Evolutionary conservation across 2,113 vertebrate genomes (phyloP), one percentile per base, ranked within the genome.

Genomic region (Pseudonaja textilis): DNA sequence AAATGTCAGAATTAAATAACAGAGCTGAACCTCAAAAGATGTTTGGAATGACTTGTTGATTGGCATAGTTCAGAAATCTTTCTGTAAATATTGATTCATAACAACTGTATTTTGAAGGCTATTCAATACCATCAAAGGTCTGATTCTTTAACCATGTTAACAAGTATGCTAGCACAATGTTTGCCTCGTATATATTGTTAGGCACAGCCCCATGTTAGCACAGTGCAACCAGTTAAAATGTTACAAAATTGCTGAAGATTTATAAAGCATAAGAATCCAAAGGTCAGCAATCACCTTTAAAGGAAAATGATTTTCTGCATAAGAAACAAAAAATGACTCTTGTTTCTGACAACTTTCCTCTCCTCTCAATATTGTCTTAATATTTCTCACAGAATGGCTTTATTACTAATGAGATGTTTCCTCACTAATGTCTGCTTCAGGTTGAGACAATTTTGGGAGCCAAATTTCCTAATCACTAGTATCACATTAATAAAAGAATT

Each of bases 401-500:
- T 95, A 96, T 97, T 92, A 95, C 59, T 61, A 61, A 61, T 26
- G 96, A 95, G 96, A 91, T 97, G 95, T 91, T 94, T 96, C 95
- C 3, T 54, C 95, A 69, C 14, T 34, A 69, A 94, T 96, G 96
- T 95, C 97, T 97, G 94, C 95, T 96, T 81, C 92, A 94, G 94
- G 96, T 96, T 94, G 95, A 97, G 97, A 96, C 94, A 97, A 97
- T 93, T 95, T 97, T 96, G 94, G 95, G 90, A 96, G 95, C 91
- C 95, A 94, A 61, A 90, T 94, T 96, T 97, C 94, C 95, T 97
- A 85, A 94, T 96, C 97, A 96, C 96, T 95, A 93, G 96, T 96
- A 96, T 97, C 96, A 95, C 96, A 97, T 97, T 97, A 98, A 95
- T 96, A 97, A 96, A 97, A 97, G 97, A 96, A 97, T 95, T 95